Base-by-base conservation (phyloP, 2,797 vertebrate genomes). In the Spinibarbus caldwelli region DNA sequence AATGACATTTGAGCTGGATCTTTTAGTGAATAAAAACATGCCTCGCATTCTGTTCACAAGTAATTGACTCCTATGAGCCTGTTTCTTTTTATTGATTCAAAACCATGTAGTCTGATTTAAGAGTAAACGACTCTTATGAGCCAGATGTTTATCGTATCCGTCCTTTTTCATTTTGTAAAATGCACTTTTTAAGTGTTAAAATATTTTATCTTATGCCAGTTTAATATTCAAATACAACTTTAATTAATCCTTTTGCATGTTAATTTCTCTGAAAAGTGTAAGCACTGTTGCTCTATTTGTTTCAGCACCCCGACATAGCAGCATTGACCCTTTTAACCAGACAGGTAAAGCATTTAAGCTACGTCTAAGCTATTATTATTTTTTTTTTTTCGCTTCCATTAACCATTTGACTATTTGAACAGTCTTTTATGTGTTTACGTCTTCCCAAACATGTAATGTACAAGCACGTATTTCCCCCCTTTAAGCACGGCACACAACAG, bases 401-500 rank as follows among this genome's bases (percentile, higher is more conserved):
- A 14, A 67, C 31, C 17, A 9, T 29, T 49, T 21, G 15, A 75
- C 21, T 38, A 15, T 76, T 38, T 23, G 10, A 66, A 57, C 75
- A 34, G 76, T 38, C 5, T 49, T 78, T 43, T 31, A 71, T 52
- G 59, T 6, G 11, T 26, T 49, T 49, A 43, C 34, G 19, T 57
- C 34, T 43, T 68, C 38, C n/a, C 36, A 78, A 10, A 62, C 66
- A 36, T 47, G 49, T 26, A 59, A 86, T 79, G 83, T 83, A 80
- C 81, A 87, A 85, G 82, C 86, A 83, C 84, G 75, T 83, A 85
- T 68, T 54, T 66, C 54, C 77, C 4, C 59, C 73, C 72, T 87
- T 81, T 88, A 31, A 78, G 78, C 72, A 49, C 49, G 38, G 80
- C 82, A 85, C 89, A 90, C 86, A 90, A 88, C 71, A 76, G 38